Conservation (phyloP, 2,888 invertebrate genomes). For the Acleris literana region DNA sequence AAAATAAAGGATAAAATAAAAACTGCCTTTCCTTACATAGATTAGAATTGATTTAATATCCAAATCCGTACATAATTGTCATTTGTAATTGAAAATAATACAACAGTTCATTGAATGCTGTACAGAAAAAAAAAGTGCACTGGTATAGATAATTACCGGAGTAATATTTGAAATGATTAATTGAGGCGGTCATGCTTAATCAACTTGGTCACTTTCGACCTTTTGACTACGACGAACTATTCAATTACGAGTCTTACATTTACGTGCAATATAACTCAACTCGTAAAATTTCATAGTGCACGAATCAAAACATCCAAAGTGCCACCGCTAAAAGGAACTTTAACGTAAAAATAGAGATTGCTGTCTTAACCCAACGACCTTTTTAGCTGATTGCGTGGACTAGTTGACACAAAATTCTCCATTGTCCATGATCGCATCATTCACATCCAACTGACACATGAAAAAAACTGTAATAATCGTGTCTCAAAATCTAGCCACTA, state of each 20-base stretch:
- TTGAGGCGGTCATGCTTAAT: neutral
- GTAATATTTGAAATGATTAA: slow-evolving; percentile 16
- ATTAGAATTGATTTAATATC: slow-evolving; percentile 57
- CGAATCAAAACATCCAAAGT: too few species aligned
- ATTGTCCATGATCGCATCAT: neutral
- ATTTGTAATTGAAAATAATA: slow-evolving; percentile 44
- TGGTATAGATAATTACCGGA: slow-evolving; percentile 25
- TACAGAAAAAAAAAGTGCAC: slow-evolving; percentile 44
- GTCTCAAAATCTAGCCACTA: neutral
- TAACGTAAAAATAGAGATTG: too few species aligned
- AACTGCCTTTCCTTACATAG: slow-evolving; percentile 37
- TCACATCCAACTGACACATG: slow-evolving; percentile 3
- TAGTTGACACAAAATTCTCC: too few species aligned
- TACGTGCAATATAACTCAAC: too few species aligned
- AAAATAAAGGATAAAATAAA: slow-evolving; percentile 23
- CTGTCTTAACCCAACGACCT: too few species aligned
- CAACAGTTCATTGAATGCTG: slow-evolving; percentile 43
- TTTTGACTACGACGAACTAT: too few species aligned
- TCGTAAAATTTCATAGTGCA: too few species aligned
- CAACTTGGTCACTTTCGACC: too few species aligned
- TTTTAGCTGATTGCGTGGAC: too few species aligned
- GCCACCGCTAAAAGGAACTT: too few species aligned
- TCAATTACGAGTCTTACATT: too few species aligned
- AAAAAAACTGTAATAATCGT: slow-evolving; percentile 6
- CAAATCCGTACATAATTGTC: slow-evolving; percentile 48